These are phyloP conservation scores for Luidia sarsii DNA, from an alignment of 53 echinoderm and acorn worm genomes.

Conservation along the genomic window DNA sequence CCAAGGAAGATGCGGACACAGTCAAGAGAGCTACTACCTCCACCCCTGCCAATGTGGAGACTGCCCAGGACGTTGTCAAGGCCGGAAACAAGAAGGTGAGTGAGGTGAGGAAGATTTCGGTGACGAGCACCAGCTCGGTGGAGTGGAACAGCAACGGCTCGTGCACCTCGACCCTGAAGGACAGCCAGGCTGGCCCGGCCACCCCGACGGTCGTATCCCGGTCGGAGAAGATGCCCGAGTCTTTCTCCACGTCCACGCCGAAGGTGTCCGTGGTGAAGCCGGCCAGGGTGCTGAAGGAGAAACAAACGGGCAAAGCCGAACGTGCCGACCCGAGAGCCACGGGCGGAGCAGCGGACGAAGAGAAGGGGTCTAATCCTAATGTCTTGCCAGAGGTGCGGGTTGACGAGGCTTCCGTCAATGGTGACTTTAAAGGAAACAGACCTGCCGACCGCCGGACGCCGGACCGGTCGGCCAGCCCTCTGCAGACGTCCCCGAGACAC, in stretches of 20 bases:
- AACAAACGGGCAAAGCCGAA: background rate
- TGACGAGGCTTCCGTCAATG: conserved; percentile 41
- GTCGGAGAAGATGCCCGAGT: conserved; percentile 13
- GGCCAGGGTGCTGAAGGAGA: background rate
- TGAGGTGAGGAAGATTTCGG: conserved; percentile 32
- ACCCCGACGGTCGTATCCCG: conserved; percentile 21
- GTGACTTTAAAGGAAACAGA: conserved; percentile 36
- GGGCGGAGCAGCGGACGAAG: background rate
- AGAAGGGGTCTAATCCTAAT: conserved; percentile 42
- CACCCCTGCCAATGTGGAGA: background rate
- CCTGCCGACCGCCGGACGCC: conserved; percentile 2
- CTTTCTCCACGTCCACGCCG: conserved; percentile 28
- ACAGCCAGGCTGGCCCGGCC: conserved; percentile 43
- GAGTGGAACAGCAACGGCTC: conserved; percentile 50
- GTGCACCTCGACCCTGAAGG: conserved; percentile 42
- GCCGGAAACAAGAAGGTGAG: conserved; percentile 5
- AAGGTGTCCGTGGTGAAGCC: conserved; percentile 17
- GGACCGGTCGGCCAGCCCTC: conserved; percentile 17
- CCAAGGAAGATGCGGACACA: background rate
- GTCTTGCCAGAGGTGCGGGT: conserved; percentile 52
- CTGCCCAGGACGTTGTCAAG: conserved; percentile 5
- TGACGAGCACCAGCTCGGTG: conserved; percentile 10
- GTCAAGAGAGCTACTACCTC: background rate
- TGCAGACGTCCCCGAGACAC: conserved; percentile 38
- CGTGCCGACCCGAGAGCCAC: background rate